Base-by-base conservation (phyloP, 2,888 invertebrate genomes). In the Drosophila borborema region DNA sequence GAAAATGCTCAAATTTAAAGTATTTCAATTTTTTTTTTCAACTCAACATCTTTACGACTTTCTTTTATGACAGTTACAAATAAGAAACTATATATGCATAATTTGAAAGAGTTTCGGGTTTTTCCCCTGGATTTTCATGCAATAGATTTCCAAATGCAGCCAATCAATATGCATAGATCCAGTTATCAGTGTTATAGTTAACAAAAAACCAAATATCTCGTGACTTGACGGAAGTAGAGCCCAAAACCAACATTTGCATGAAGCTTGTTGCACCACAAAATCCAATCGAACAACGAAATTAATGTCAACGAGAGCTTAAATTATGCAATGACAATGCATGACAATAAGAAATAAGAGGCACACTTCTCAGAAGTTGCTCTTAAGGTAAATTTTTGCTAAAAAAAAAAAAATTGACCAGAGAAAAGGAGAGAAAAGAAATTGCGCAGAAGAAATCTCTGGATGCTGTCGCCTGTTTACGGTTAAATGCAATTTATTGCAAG, bases 401-500 rank as follows among this genome's bases (percentile, higher is more conserved):
- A 6, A 28, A 28, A 28, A 28, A 28, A 28, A 28, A 28, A 28
- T 28, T 36, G 9, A 18, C n/a, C 49, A 49, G n/a, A n/a, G 16
- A 28, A 18, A 43, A 51, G 20, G 20, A 20, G 20, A 20, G 28
- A 38, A 48, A 41, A 62, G 71, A 80, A 80, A 61, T 62, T 66
- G 71, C 64, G 46, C 55, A 16, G 63, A 55, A 81, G 81, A 78
- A 78, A 78, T 77, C 67, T 64, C 43, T 58, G 43, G 20, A 23
- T 54, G 38, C 53, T 23, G 55, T 9, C n/a, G 12, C 28, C 6
- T 9, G 46, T 28, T 62, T 76, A 64, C 81, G 53, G 72, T 77
- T 77, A 64, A 59, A 63, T 63, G 68, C 65, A 89, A 86, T 83
- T 83, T 83, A 84, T 81, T 75, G 85, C 72, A 82, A 65, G 64